phyloP scores from a whole-genome alignment of 2,113 vertebrate species.

The Petaurus breviceps region DNA sequence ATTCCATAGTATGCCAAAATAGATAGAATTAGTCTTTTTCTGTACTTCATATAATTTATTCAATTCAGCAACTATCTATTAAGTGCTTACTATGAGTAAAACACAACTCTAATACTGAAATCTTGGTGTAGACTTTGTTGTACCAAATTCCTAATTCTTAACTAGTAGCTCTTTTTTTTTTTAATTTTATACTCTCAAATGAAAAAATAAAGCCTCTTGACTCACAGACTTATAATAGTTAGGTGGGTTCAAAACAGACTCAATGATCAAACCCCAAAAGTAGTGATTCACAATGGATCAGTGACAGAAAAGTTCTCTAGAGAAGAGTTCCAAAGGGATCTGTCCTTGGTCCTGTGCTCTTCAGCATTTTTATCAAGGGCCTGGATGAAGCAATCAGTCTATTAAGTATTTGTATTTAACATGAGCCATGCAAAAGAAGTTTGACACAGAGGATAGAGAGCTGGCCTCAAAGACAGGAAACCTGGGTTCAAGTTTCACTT shows the following conservation, averaged over 20 bases:
- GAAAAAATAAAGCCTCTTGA: background rate
- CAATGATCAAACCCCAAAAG: background rate
- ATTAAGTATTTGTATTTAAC: background rate
- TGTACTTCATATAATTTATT: background rate
- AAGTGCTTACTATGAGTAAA: background rate
- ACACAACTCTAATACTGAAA: background rate
- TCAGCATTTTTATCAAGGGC: background rate
- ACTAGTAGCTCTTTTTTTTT: background rate
- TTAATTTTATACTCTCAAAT: background rate
- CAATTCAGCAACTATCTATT: background rate
- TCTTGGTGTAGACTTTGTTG: background rate
- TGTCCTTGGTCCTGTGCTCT: background rate
- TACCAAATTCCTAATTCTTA: background rate
- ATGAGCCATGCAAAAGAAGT: background rate
- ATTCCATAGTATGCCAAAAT: background rate
- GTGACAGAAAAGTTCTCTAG: background rate
- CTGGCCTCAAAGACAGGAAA: background rate
- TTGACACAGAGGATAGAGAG: background rate
- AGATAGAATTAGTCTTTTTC: background rate
- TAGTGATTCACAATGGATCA: background rate
- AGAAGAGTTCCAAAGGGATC: background rate
- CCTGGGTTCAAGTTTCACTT: background rate
- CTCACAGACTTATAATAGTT: background rate
- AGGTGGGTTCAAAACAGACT: background rate
- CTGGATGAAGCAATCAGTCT: background rate